Conservation (phyloP, 2,797 vertebrate species). For the Sphenopsis melanotis region DNA sequence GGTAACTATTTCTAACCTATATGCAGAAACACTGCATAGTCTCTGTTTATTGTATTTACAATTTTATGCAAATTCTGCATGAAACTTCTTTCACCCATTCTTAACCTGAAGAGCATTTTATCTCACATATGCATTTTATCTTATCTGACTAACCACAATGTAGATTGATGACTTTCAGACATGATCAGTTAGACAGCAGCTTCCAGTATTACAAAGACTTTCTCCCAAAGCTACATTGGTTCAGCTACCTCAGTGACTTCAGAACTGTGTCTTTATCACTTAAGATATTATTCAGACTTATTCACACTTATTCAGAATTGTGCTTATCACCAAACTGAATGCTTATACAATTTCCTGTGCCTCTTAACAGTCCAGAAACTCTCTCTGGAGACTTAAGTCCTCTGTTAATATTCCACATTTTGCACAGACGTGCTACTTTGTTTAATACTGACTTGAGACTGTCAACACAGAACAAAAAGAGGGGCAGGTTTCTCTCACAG, state of each 20-base stretch:
- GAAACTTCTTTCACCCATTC: neutral
- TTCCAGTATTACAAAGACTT: neutral
- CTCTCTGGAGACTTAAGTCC: neutral
- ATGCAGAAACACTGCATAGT: neutral
- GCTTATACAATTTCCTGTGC: neutral
- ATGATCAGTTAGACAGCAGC: neutral
- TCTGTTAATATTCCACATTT: neutral
- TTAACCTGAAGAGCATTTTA: neutral
- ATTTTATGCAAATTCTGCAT: neutral
- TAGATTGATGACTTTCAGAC: neutral
- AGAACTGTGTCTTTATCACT: neutral
- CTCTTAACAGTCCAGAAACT: neutral
- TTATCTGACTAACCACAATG: neutral
- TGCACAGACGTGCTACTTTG: neutral
- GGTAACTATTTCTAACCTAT: neutral
- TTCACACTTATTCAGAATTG: neutral
- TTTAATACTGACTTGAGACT: neutral
- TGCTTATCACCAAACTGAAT: rapidly evolving
- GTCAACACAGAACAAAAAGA: neutral
- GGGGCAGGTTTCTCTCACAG: neutral
- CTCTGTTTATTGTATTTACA: neutral
- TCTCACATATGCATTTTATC: neutral
- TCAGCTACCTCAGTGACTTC: neutral
- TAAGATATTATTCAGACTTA: neutral
- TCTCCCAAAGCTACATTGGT: neutral